Percentiles rank a stretch among this genome's conserved stretches.
Conservation (phyloP, 1,140 invertebrate genomes). For the Micrasema minimum region DNA sequence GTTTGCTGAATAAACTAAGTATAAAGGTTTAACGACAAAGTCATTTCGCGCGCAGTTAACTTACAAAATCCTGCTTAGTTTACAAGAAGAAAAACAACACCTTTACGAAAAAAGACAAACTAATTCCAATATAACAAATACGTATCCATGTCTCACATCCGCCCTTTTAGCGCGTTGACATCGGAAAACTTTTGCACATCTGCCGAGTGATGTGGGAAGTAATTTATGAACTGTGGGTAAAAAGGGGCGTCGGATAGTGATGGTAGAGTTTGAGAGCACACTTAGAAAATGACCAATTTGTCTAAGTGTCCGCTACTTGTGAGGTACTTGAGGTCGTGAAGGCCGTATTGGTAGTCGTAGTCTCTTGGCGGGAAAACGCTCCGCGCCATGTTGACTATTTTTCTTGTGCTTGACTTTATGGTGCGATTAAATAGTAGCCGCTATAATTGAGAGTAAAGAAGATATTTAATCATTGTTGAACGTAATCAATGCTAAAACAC, state of each 20-base stretch:
- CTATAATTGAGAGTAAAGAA: not conserved
- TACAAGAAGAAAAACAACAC: not conserved
- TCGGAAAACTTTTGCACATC: too few relatives aligned
- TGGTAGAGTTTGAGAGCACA: conserved; percentile 9
- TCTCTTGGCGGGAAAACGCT: conserved; percentile 1
- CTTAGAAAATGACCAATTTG: conserved; percentile 8
- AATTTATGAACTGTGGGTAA: not conserved
- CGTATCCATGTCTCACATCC: too few relatives aligned
- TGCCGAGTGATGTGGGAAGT: too few relatives aligned
- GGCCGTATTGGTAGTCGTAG: conserved; percentile 13
- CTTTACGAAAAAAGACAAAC: too few relatives aligned
- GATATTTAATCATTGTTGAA: not conserved
- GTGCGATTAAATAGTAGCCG: conserved; percentile 6
- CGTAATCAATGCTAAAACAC: too few relatives aligned
- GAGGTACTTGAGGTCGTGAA: not conserved
- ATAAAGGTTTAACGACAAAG: not conserved
- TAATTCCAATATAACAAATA: too few relatives aligned
- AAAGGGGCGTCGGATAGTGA: conserved; percentile 6
- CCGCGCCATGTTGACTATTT: conserved; percentile 15
- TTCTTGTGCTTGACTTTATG: not conserved
- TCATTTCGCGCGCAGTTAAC: conserved; percentile 5
- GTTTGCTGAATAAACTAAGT: not conserved
- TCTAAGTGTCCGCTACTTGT: conserved; percentile 12
- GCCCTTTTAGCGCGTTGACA: too few relatives aligned
- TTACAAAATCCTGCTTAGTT: not conserved